A percentile compares a stretch with the other conserved stretches of the same genome.
Conservation (phyloP, 2,797 vertebrate genomes). For the Delichon dasypus region DNA sequence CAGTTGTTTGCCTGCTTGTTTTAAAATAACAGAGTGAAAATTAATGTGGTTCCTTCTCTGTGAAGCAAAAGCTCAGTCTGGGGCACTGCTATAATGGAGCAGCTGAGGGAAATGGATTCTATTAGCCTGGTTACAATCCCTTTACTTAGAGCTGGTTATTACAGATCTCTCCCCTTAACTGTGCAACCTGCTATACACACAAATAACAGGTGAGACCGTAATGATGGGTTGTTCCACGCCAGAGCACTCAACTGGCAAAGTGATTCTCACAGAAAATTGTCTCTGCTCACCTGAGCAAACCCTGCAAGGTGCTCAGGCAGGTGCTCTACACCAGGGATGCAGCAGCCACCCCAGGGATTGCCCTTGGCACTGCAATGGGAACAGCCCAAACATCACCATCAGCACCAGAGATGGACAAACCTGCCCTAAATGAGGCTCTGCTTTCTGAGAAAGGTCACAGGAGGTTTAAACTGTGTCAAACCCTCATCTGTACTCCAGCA, state of each 20-base stretch:
- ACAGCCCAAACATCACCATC: fast-evolving
- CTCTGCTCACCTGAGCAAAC: slow-evolving; percentile 36
- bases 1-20: neutral
- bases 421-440: neutral
- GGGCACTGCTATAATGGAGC: neutral
- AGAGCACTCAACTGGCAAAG: neutral
- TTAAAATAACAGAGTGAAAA: slow-evolving; percentile 8
- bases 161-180: slow-evolving; percentile 27
- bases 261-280: slow-evolving; percentile 10
- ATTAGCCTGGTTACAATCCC: slow-evolving; percentile 16
- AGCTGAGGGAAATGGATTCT: neutral
- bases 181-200: slow-evolving; percentile 11
- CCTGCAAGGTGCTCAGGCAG: neutral
- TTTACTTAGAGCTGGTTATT: slow-evolving; percentile 32
- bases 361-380: neutral
- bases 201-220: neutral
- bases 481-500: neutral
- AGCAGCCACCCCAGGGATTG: neutral
- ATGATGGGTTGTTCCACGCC: slow-evolving; percentile 7
- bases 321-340: fast-evolving
- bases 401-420: neutral
- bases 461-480: neutral
- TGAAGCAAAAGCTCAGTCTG: neutral
- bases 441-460: neutral
- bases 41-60: neutral